phyloP scores from a whole-genome alignment of 2,888 invertebrate species.

The Brachyopa scutellaris region DNA sequence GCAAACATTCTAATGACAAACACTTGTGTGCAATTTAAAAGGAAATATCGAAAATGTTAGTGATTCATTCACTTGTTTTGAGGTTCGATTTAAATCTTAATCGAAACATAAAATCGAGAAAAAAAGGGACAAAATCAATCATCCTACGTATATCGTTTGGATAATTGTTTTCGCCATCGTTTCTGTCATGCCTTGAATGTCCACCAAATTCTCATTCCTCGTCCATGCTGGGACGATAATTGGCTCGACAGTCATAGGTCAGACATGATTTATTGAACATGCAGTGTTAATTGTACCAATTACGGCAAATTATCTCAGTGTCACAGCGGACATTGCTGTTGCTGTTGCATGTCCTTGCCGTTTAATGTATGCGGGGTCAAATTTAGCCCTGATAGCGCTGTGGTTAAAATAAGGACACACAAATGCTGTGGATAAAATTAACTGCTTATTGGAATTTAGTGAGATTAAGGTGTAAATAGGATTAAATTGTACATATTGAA shows the following conservation, averaged over 20 bases:
- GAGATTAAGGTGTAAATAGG: neutral
- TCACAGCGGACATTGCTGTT: too few relatives aligned
- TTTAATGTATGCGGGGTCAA: slow-evolving; percentile 10
- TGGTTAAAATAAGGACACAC: slow-evolving; percentile 10
- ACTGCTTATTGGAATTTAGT: slow-evolving; percentile 8
- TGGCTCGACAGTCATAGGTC: slow-evolving; percentile 17
- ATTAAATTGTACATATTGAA: neutral
- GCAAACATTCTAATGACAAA: too few relatives aligned
- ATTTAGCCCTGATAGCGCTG: slow-evolving; percentile 7
- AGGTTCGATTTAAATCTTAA: too few relatives aligned
- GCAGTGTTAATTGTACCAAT: slow-evolving; percentile 50
- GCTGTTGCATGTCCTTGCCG: slow-evolving; percentile 7
- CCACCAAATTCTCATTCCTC: too few relatives aligned
- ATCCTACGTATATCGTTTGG: neutral
- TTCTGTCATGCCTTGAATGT: slow-evolving; percentile 6
- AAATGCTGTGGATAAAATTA: neutral
- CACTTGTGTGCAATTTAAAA: too few relatives aligned
- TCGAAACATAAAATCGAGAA: too few relatives aligned
- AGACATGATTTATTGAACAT: slow-evolving; percentile 56
- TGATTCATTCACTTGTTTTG: too few relatives aligned
- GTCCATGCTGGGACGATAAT: too few relatives aligned
- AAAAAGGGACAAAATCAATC: slow-evolving; percentile 38
- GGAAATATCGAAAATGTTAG: too few relatives aligned
- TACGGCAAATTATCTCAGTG: slow-evolving; percentile 46
- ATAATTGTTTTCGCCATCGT: neutral